A percentile compares a stretch with the other conserved stretches of the same genome.
These are phyloP conservation scores for Cheilosia vernalis DNA, from an alignment of 2,888 invertebrate species.

Conservation along the genomic window DNA sequence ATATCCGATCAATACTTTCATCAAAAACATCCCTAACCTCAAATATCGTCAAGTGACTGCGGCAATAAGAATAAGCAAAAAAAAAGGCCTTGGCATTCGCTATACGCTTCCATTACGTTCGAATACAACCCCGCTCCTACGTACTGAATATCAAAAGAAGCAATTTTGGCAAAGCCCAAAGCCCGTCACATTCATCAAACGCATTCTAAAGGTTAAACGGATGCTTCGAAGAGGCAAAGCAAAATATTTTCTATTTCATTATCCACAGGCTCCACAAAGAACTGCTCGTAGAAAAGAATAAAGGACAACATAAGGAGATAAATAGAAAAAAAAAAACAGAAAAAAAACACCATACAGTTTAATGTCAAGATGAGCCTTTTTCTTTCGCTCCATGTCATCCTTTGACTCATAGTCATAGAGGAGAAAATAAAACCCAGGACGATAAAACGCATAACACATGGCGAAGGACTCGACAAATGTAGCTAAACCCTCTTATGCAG, in stretches of 20 bases:
- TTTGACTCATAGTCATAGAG: constrained; percentile 42
- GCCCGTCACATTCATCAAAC: constrained; percentile 30
- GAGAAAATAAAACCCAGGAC: constrained; percentile 30
- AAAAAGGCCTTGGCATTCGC: neutral
- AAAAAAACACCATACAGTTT: constrained; percentile 36
- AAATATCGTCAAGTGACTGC: too few relatives aligned
- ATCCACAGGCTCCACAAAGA: constrained; percentile 20
- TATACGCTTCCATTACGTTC: neutral
- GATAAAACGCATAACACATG: constrained; percentile 58
- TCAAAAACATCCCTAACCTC: neutral
- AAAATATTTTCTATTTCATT: constrained; percentile 12
- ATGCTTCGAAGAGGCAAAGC: constrained; percentile 8
- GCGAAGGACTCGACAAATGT: constrained; percentile 18
- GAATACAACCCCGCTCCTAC: neutral
- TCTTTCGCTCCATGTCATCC: constrained; percentile 39
- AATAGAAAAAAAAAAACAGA: constrained; percentile 1
- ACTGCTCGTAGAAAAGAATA: constrained; percentile 7
- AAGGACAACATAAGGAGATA: constrained; percentile 7
- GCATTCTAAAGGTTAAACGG: constrained; percentile 43
- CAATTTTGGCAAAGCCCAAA: constrained; percentile 24
- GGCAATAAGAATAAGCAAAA: neutral
- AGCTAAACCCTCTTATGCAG: constrained; percentile 50
- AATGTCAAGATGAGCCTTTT: constrained; percentile 53
- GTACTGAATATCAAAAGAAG: constrained; percentile 10
- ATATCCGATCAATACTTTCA: too few relatives aligned